Base-by-base conservation (phyloP, 2,113 vertebrate species). In the Orientallactaga bullata region DNA sequence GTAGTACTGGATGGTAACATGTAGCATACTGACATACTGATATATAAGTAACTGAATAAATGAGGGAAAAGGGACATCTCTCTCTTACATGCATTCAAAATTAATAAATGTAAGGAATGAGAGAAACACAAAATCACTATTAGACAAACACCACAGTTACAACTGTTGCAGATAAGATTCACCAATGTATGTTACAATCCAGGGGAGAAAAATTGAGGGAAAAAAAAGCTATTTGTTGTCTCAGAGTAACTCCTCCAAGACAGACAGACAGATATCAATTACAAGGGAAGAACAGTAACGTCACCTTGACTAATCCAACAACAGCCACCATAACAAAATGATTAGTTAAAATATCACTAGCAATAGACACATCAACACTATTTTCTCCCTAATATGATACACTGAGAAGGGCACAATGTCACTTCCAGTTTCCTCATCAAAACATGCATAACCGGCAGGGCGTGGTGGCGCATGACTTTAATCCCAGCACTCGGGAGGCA, bases 291-390 rank as follows among this genome's bases (percentile, higher is more conserved):
- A 94, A 94, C 0, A 81, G 51, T 78, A 71, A 93, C 76, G 73
- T 96, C 17, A 94, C 11, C 37, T 39, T 73, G 12, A 39, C 76
- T 68, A 90, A 88, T 20, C 18, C 13, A 76, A 55, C 32, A 95
- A 42, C 78, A 39, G 20, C 37, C 28, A 87, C n/a, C 39, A 87
- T 86, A 92, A 93, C 66, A 89, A 88, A 85, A 18, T 30, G 35
- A 80, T 71, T 60, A 72, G 87, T 78, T 93, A 94, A 94, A 96
- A 90, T 47, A 95, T 20, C 35, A 86, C 60, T 42, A 92, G 82
- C 74, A 83, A 39, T 79, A 87, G 16, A 85, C 11, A 88, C 21
- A 47, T 61, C 80, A 77, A 89, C 30, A 93, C 35, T 47, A 90
- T 10, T 23, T 35, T 55, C 5, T 30, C 7, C 78, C 58, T 91